Evolutionary conservation across 2,888 invertebrate species (phyloP), one percentile per base, ranked within the genome.

Genomic region (Torymus tubicola): DNA sequence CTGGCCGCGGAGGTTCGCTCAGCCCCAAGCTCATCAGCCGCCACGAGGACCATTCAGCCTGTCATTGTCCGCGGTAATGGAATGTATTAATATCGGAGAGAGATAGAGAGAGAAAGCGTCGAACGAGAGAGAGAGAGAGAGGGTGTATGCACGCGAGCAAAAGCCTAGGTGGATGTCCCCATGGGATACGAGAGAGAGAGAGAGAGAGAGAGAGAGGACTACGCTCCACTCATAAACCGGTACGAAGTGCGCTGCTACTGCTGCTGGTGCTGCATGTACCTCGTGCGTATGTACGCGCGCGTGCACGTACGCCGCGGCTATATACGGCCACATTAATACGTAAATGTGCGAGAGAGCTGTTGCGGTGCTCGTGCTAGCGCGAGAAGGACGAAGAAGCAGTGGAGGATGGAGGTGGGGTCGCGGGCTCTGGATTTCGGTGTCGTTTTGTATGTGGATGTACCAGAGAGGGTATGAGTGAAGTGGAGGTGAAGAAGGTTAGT

Each of bases 11-110:
- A 42, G 42, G 42, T 42, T 42, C 42, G 42, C 42, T 85, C 84
- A 85, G 85, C 86, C 86, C 87, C 85, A 82, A 88, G 88, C 88
- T 89, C 89, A 89, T 89, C 88, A 73, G 14, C 78, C 42, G 14
- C 21, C 86, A 85, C 86, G 86, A 88, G 88, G 88, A 87, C 88
- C 88, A 89, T 89, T 89, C 88, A 87, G 87, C 86, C 88, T 87
- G 88, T 88, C 89, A 89, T 89, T 89, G 89, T 89, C 88, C 87
- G 87, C 88, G 87, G 88, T 90, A 90, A 90, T 90, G 90, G 90
- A 90, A 90, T 90, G 89, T 90, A 90, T 90, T 90, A 90, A 90
- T 90, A 90, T 89, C 88, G 86, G 87, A 90, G 88, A 77, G 73
- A 81, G 83, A 74, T 21, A 70, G 77, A 69, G 55, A 31, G 55